A percentile compares a stretch with the other conserved stretches of the same genome.
phyloP scores from a whole-genome alignment of 2,888 invertebrate species.

The Lasioglossum lativentre region DNA sequence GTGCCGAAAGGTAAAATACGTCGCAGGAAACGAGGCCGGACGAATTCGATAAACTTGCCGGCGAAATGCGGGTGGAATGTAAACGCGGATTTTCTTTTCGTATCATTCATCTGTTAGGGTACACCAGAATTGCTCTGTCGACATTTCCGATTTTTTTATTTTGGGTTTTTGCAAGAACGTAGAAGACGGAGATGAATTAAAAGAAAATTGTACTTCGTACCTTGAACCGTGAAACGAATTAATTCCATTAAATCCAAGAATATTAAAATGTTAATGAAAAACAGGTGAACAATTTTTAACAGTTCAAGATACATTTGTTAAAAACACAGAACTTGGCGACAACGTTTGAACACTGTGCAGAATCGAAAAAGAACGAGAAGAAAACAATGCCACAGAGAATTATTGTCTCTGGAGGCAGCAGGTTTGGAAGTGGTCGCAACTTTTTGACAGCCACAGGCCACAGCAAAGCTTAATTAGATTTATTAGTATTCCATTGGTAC shows the following conservation, averaged over 20 bases:
- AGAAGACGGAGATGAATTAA: too few species aligned
- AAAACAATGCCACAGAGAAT: not conserved
- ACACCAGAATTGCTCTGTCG: not conserved
- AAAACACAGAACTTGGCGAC: not conserved
- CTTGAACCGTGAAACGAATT: too few species aligned
- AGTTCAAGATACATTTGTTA: too few species aligned
- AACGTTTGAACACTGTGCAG: not conserved
- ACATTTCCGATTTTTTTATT: not conserved
- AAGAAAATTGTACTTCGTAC: too few species aligned
- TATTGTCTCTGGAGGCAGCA: not conserved
- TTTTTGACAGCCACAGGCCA: not conserved
- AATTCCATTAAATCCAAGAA: too few species aligned
- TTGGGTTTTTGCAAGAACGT: too few species aligned
- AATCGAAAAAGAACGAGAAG: not conserved
- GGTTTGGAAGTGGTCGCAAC: not conserved
- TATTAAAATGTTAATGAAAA: too few species aligned
- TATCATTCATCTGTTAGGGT: not conserved
- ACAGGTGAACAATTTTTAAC: too few species aligned
- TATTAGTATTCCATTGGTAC: not conserved
- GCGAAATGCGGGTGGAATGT: not conserved
- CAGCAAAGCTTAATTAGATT: not conserved
- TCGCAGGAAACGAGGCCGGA: conserved; percentile 46
- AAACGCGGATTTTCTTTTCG: conserved; percentile 14
- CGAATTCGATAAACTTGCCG: conserved; percentile 35
- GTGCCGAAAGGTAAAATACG: conserved; percentile 64